Evolutionary conservation across 2,797 vertebrate species (phyloP), one percentile per base, ranked within the genome.

Genomic region (Hephaestus fuliginosus): DNA sequence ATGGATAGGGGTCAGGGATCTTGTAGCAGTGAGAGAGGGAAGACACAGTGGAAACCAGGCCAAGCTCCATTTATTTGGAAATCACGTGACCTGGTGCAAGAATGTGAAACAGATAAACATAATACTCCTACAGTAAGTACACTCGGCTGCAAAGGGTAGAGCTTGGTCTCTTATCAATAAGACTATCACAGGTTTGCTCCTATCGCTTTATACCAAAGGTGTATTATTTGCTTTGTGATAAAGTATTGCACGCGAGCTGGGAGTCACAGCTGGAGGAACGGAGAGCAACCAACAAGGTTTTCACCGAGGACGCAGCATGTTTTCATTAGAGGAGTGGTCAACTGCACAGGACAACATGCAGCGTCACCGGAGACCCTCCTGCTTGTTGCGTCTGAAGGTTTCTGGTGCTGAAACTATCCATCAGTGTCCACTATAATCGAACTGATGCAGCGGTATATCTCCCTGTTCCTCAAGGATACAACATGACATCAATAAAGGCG

Each of bases 1-100:
- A 91, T 80, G 39, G 89, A 94, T 93, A 89, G 71, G 79, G 82
- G 76, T 76, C 89, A 87, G 20, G 70, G 81, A 91, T 91, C 83
- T 73, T 80, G 79, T 74, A 80, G 78, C 85, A 52, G 52, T 39
- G 36, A 22, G 74, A 20, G 51, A 77, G 70, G 74, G 52, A 76
- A 52, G 52, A 33, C 63, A 53, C 78, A 82, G 58, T 11, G 72
- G 52, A 81, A 80, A 90, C 76, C 5, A 70, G 70, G 48, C 78
- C 75, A 30, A 25, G 70, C 62, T 77, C 72, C 57, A 70, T 72
- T 88, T 88, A 76, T 73, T 69, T 74, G 33, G 56, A 86, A 82
- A 76, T 51, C 57, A 77, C 43, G 63, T 44, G 25, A 86, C 62
- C 70, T 56, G 2, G 28, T 18, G 20, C 39, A 81, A 56, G 43